Evolutionary conservation across 2,888 invertebrate genomes (phyloP).

Genomic region (Alsophila aescularia): DNA sequence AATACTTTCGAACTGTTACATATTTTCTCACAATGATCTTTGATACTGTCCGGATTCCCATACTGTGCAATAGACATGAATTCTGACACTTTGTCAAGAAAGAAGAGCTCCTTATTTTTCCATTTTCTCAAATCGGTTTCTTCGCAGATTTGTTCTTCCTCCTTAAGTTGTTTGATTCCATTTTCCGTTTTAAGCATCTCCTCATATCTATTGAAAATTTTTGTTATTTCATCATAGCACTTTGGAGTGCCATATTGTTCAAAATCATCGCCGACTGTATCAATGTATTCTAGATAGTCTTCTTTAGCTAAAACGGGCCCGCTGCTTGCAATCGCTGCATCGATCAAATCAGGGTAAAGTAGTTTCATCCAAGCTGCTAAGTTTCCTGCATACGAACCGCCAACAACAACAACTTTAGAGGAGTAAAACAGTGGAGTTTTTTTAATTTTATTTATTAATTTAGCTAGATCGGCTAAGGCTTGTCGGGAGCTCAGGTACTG

Average conservation of each 20-base stretch:
- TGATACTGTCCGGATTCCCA: conserved; percentile 55
- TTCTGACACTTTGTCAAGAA: conserved; percentile 50
- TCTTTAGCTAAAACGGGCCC: conserved; percentile 72
- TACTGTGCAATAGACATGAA: conserved; percentile 67
- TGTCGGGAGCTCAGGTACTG: conserved; percentile 65
- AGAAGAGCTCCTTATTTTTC: conserved; percentile 68
- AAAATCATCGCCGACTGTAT: conserved; percentile 67
- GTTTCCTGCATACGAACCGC: conserved; percentile 74
- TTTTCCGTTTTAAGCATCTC: conserved; percentile 51
- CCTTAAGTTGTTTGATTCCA: conserved; percentile 60
- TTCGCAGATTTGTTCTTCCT: conserved; percentile 67
- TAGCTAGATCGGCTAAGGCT: conserved; percentile 68
- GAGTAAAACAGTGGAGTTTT: conserved; percentile 44
- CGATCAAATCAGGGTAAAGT: conserved; percentile 66
- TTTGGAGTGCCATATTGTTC: conserved; percentile 59
- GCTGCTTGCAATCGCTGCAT: conserved; percentile 73
- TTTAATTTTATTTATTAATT: conserved; percentile 56
- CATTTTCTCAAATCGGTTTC: conserved; percentile 56
- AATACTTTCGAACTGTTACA: conserved; percentile 35
- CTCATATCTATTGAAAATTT: conserved; percentile 60
- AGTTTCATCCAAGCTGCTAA: conserved; percentile 74
- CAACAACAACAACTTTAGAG: conserved; percentile 71
- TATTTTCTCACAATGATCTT: conserved; percentile 52
- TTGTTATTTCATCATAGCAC: conserved; percentile 56
- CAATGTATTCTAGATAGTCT: conserved; percentile 72